Evolutionary conservation across 2,797 vertebrate genomes (phyloP).

Genomic region (Carapus acus): DNA sequence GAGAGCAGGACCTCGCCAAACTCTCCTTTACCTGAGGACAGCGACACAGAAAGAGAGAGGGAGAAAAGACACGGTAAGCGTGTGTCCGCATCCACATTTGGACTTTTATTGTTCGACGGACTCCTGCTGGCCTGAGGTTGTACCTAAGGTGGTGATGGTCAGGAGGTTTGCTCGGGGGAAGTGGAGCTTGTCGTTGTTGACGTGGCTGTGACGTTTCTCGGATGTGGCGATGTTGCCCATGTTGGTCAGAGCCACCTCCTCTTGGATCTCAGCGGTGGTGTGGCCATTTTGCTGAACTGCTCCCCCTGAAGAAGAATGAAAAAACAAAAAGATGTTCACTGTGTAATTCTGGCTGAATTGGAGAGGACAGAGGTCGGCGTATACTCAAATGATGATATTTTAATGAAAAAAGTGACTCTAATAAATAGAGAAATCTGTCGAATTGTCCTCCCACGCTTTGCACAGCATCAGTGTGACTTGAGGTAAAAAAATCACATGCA

Average conservation of each 20-base stretch:
- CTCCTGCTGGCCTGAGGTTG: not conserved
- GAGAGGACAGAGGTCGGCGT: too few relatives aligned
- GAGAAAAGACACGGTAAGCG: too few relatives aligned
- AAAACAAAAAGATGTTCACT: constrained; percentile 18
- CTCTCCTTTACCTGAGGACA: constrained; percentile 83
- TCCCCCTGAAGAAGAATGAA: constrained; percentile 69
- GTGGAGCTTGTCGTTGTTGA: constrained; percentile 81
- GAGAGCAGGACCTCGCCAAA: constrained; percentile 96
- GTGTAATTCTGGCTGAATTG: too few relatives aligned
- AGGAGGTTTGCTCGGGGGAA: constrained; percentile 85
- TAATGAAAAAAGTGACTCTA: too few relatives aligned
- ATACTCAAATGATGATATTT: too few relatives aligned
- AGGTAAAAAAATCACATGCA: constrained; percentile 3
- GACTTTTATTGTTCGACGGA: not conserved
- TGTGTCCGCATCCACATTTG: too few relatives aligned
- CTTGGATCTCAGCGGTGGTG: constrained; percentile 88
- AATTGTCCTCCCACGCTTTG: too few relatives aligned
- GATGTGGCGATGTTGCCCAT: constrained; percentile 72
- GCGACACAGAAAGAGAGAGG: constrained; percentile 1
- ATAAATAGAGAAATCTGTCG: too few relatives aligned
- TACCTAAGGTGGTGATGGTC: constrained; percentile 93
- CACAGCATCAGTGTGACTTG: too few relatives aligned
- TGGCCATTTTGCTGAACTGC: constrained; percentile 88
- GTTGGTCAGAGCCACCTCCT: constrained; percentile 89
- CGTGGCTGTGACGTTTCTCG: constrained; percentile 84